Percentiles rank a stretch among this genome's conserved stretches.
phyloP scores from a whole-genome alignment of 2,888 invertebrate species.

The Campaea margaritaria region DNA sequence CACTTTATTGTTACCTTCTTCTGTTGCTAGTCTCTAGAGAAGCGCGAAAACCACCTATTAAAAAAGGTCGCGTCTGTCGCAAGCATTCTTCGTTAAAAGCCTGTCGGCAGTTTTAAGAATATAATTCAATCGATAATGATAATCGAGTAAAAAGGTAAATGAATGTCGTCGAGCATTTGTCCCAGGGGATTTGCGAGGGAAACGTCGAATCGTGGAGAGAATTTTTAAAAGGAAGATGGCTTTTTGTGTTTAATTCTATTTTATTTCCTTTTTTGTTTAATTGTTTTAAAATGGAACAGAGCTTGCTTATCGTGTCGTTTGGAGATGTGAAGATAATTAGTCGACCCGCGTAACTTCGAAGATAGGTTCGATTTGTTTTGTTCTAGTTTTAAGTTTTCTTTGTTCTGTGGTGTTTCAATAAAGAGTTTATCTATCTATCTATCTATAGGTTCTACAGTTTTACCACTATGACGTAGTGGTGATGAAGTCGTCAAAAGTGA shows the following conservation, averaged over 20 bases:
- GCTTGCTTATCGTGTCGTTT: too few species aligned
- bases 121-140: slow-evolving; percentile 34
- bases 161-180: slow-evolving; percentile 31
- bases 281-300: neutral
- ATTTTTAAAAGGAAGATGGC: slow-evolving; percentile 22
- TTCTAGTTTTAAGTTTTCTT: too few species aligned
- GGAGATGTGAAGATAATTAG: too few species aligned
- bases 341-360: too few species aligned
- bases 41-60: neutral
- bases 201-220: slow-evolving; percentile 26
- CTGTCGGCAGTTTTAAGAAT: slow-evolving; percentile 27
- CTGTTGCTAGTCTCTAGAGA: too few species aligned
- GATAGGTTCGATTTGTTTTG: too few species aligned
- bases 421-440: too few species aligned
- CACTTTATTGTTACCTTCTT: too few species aligned
- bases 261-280: neutral
- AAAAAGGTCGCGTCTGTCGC: slow-evolving; percentile 1
- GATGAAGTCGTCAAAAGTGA: too few species aligned
- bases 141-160: slow-evolving; percentile 36
- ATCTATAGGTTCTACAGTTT: too few species aligned
- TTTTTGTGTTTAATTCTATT: slow-evolving; percentile 12
- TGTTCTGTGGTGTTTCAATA: too few species aligned
- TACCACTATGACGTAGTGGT: too few species aligned
- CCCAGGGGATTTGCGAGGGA: slow-evolving; percentile 26
- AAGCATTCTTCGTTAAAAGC: slow-evolving; percentile 20